Base-by-base conservation (phyloP, 2,797 vertebrate species). In the Carapus acus region DNA sequence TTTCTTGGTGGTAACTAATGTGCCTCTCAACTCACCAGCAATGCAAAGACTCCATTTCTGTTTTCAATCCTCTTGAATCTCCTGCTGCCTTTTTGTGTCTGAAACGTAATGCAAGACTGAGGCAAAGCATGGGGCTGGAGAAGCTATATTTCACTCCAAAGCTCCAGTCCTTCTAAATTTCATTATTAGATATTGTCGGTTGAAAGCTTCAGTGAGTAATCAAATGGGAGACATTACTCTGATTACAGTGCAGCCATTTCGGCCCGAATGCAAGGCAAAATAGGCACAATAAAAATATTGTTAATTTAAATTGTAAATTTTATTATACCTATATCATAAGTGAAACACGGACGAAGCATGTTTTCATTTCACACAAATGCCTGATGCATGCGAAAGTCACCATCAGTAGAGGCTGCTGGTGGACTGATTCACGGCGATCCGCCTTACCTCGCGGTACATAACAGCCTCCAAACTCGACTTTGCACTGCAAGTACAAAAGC, bases 61-160 rank as follows among this genome's bases (percentile, higher is more conserved):
- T 90, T 89, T 74, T 91, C 90, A 88, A 91, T 90, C 88, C 90
- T 90, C 88, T 90, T 91, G 88, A 91, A 91, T 76, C 90, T 85
- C 83, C 87, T 88, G 87, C 90, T 91, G 50, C 90, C 90, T 86
- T 91, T 91, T 84, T 91, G 90, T 83, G 90, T 91, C 90, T 91
- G 89, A 82, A 91, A 90, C 76, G 89, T 77, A 90, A 80, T 65
- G 77, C 49, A 70, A 89, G 58, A 88, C 86, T 86, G 81, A 89
- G 66, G 82, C 86, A 70, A 65, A 49, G 71, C 76, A 81, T 2
- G 19, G 16, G 48, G 65, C 59, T 70, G 49, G 49, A 74, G 58
- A 61, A 54, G 52, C 64, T 65, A 43, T 33, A 49, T 66, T 65
- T 50, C 23, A 52, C 9, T 53, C 34, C 54, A 19, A 64, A 48